Base-by-base conservation (phyloP, 2,113 vertebrate genomes). In the Gadus chalcogrammus region DNA sequence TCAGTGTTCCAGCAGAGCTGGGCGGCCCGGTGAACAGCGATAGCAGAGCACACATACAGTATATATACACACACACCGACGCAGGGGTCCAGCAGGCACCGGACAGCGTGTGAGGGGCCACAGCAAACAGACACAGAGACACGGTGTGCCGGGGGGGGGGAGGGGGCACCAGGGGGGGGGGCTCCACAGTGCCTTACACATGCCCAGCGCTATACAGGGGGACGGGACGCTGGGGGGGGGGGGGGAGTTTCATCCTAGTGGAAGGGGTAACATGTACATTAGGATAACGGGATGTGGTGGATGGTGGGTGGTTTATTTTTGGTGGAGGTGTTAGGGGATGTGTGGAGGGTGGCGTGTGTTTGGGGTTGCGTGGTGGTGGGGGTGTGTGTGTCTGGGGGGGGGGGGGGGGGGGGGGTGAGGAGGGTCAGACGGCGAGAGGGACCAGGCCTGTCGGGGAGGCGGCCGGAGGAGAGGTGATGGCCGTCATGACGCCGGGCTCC, bases 341-440 rank as follows among this genome's bases (percentile, higher is more conserved):
- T 55, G 38, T 38, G 12, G 18, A 24, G 11, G 53, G 48, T 38
- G 11, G 61, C 3, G 42, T 9, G 42, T 48, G 8, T 69, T 56
- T 22, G 17, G 62, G 61, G 70, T 48, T 22, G 1, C 5, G 42
- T 48, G 42, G 11, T 13, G 59, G 61, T 27, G 0, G 18, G 18
- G 68, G 35, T 20, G 69, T 48, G 16, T 55, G 69, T 48, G 16
- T 55, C 27, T 38, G 12, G 18, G 20, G 20, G 20, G 20, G 20
- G 1, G 20, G 20, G 20, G 20, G 20, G 20, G 20, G 20, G 20
- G 20, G 11, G 53, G 48, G 28, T n/a, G n/a, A n/a, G 11, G 61
- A 4, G 42, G 42, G 42, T 96, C 92, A 97, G 80, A 97, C 94
- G 8, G 93, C 92, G 74, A 97, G 91, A 27, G 94, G 96, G 68